Base-by-base conservation (phyloP, 1,140 invertebrate species). In the Condylostylus longicornis region DNA sequence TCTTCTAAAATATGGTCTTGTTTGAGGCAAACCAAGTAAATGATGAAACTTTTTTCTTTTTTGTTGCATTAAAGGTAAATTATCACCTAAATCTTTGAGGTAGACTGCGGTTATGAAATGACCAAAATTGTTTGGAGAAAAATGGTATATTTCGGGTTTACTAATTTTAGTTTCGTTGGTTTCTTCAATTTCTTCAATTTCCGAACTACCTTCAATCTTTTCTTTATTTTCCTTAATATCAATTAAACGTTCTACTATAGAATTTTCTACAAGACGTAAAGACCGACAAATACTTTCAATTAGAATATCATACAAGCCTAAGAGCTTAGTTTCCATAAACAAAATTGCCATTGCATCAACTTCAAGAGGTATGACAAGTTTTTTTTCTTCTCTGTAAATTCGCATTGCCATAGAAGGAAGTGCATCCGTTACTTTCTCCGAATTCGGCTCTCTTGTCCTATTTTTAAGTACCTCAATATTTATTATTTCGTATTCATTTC, bases 101-200 rank as follows among this genome's bases (percentile, higher is more conserved):
- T 83, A 79, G 13, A 82, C 61, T 45, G 78, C 63, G 30, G 81
- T 80, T 12, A 88, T 50, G 42, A 85, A 77, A 63, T 85, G 79
- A 7, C 79, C 77, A 45, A 77, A 70, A 39, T 72, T 65, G 38
- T 58, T 49, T 2, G 66, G 59, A 72, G 64, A 31, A 75, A 23
- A 33, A 5, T 22, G 5, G 15, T 20, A 17, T 12, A 6, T 14
- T 18, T 27, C 22, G 22, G 3, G 55, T 53, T 40, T 56, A 58
- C 17, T 58, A 58, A 36, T 58, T 46, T 59, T 62, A 44, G 66
- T 47, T 35, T 50, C 61, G 36, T 48, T 59, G 40, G 65, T 61
- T 37, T 65, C n/a, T n/a, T n/a, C n/a, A n/a, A n/a, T n/a, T n/a
- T n/a, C n/a, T n/a, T n/a, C n/a, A n/a, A n/a, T n/a, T n/a, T n/a